Conservation (phyloP, 2,113 vertebrate species). For the Ascaphus truei region DNA sequence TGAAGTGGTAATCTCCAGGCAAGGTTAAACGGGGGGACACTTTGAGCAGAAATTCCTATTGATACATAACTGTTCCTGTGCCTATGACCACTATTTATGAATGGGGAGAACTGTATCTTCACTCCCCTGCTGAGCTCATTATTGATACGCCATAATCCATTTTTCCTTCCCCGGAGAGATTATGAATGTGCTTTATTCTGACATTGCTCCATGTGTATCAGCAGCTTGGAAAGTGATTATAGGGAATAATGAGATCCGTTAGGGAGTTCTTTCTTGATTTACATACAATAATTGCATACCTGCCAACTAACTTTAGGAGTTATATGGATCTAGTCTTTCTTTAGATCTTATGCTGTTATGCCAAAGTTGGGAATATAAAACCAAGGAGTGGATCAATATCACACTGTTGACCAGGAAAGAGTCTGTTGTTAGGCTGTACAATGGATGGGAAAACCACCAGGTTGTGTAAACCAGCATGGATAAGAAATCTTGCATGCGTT, state of each 20-base stretch:
- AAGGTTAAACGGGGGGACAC: no score
- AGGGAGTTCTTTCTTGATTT: constrained; percentile 16
- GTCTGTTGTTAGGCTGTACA: background rate
- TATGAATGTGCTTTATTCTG: constrained; percentile 26
- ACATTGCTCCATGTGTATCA: constrained; percentile 2
- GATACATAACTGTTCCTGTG: background rate
- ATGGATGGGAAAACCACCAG: no score
- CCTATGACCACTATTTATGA: background rate
- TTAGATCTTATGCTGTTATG: constrained; percentile 10
- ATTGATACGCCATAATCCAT: constrained; percentile 25
- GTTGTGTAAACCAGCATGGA: no score
- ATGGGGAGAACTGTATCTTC: constrained; percentile 9
- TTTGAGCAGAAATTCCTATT: no score
- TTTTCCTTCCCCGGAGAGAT: constrained; percentile 16
- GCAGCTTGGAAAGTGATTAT: background rate
- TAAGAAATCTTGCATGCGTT: no score
- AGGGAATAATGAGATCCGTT: constrained; percentile 16
- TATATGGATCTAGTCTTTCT: constrained; percentile 9
- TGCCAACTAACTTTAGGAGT: constrained; percentile 23
- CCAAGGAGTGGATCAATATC: background rate
- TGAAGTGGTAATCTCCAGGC: no score
- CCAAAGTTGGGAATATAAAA: background rate
- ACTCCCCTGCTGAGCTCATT: constrained; percentile 5
- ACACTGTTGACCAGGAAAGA: no score
- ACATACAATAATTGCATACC: constrained; percentile 19